Percentiles rank a stretch among this genome's conserved stretches.
phyloP scores from a whole-genome alignment of 2,888 invertebrate genomes.

The Pachydiplax longipennis region DNA sequence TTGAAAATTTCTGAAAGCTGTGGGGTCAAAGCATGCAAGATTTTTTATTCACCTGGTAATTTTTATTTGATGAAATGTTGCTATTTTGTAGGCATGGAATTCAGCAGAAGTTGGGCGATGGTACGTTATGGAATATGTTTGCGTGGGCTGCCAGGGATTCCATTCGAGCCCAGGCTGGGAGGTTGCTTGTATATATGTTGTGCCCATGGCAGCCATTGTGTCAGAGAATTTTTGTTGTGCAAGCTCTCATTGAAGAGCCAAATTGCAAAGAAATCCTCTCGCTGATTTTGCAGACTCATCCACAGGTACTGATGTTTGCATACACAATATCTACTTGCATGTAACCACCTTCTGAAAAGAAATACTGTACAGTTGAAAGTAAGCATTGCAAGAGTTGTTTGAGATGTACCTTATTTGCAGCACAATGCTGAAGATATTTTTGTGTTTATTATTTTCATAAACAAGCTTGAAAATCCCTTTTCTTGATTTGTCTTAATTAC shows the following conservation, averaged over 20 bases:
- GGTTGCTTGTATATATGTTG: slow-evolving; percentile 62
- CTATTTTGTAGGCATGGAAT: slow-evolving; percentile 19
- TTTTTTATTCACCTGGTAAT: too few relatives aligned
- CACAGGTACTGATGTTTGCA: slow-evolving; percentile 56
- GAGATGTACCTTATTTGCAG: too few relatives aligned
- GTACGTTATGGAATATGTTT: slow-evolving; percentile 53
- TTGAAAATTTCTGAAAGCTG: too few relatives aligned
- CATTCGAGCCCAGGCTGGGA: slow-evolving; percentile 60
- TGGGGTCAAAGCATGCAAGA: too few relatives aligned
- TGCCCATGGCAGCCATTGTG: slow-evolving; percentile 61
- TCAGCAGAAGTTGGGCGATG: slow-evolving; percentile 47
- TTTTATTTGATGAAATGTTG: not conserved
- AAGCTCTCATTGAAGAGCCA: slow-evolving; percentile 60
- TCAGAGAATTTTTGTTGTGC: slow-evolving; percentile 60
- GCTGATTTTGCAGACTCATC: slow-evolving; percentile 59
- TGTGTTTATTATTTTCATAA: too few relatives aligned
- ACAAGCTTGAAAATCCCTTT: too few relatives aligned
- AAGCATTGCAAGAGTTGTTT: too few relatives aligned
- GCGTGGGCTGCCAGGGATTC: slow-evolving; percentile 54
- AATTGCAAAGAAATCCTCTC: slow-evolving; percentile 60
- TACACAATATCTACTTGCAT: not conserved
- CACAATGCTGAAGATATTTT: too few relatives aligned
- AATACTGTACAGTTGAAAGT: too few relatives aligned
- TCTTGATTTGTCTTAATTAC: too few relatives aligned
- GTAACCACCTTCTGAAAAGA: too few relatives aligned